Evolutionary conservation across 2,888 invertebrate species (phyloP), one percentile per base, ranked within the genome.

Genomic region (Andrena camellia): DNA sequence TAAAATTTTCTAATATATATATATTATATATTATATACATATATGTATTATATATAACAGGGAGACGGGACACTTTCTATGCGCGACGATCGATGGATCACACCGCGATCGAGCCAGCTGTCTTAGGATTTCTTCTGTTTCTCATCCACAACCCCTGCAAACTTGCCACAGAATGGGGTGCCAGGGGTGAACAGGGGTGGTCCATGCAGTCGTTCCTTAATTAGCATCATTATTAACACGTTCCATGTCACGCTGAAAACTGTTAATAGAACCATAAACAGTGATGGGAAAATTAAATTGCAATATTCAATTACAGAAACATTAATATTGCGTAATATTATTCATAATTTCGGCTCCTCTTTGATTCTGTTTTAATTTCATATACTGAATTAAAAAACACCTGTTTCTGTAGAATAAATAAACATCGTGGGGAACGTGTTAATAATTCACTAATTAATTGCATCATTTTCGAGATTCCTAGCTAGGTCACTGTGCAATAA

Each of bases 1-100:
- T 81, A 68, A 78, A 63, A 74, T 79, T 78, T 86, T 82, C 85
- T 85, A 80, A 85, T 85, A 85, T 78, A 84, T 83, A 82, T 83
- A 76, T 78, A 77, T 62, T 80, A 77, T 82, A 71, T 75, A 76
- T 74, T 74, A 75, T 62, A 82, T 74, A 84, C 57, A 75, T 64
- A 76, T 54, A 75, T 68, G 57, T 84, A 64, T 67, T 77, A 71
- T 85, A 83, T 63, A 78, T 71, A 71, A 48, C 69, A 76, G 67
- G 50, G 62, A 33, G 70, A 70, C 69, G 57, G 66, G 66, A 81
- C 74, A 84, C 81, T 85, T 78, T 85, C 72, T 85, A 81, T 72
- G 64, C 31, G 69, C 42, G 69, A 74, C 64, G 57, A 67, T 70
- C 57, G 57, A 67, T 67, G 66, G 33, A 42, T 50, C 8, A 10